Conservation (phyloP, 1,140 invertebrate genomes). For the Bursaphelenchus mucronatus region DNA sequence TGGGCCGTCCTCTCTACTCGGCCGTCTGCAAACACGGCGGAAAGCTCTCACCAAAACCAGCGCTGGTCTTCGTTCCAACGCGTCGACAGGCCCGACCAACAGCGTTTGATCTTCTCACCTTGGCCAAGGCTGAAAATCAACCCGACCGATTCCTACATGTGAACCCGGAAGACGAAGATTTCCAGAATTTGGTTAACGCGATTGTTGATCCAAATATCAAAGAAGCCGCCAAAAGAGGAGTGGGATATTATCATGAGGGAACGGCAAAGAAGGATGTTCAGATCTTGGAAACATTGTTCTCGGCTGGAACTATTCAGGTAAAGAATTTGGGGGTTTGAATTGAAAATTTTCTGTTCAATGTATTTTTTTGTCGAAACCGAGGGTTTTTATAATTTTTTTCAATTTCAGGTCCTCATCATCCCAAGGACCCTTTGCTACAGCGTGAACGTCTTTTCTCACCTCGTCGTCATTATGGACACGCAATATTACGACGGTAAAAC, state of each 20-base stretch:
- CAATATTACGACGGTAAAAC: slow-evolving; percentile 91
- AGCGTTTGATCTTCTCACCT: slow-evolving; percentile 88
- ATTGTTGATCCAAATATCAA: slow-evolving; percentile 73
- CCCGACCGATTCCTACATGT: slow-evolving; percentile 78
- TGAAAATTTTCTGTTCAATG: slow-evolving; percentile 2
- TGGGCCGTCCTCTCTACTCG: slow-evolving; percentile 95
- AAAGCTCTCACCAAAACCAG: slow-evolving; percentile 73
- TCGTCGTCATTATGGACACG: slow-evolving; percentile 95
- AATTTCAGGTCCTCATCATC: slow-evolving; percentile 71
- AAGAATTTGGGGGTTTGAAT: slow-evolving; percentile 7
- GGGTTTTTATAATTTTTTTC: slow-evolving; percentile 2
- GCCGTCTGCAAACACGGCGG: slow-evolving; percentile 78
- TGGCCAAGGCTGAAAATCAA: slow-evolving; percentile 79
- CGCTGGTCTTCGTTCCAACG: slow-evolving; percentile 92
- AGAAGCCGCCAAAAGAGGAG: slow-evolving; percentile 82
- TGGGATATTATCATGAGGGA: slow-evolving; percentile 95
- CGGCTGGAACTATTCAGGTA: slow-evolving; percentile 81
- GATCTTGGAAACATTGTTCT: slow-evolving; percentile 85
- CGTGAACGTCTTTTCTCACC: slow-evolving; percentile 78
- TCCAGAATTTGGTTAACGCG: slow-evolving; percentile 77
- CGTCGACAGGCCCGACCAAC: slow-evolving; percentile 85
- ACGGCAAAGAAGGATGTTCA: slow-evolving; percentile 75
- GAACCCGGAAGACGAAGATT: slow-evolving; percentile 73
- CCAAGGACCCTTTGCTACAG: slow-evolving; percentile 87
- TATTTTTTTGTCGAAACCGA: slow-evolving; percentile 20